A percentile compares a stretch with the other conserved stretches of the same genome.
phyloP scores from a whole-genome alignment of 2,888 invertebrate species.

The Cantharis flavilabris region DNA sequence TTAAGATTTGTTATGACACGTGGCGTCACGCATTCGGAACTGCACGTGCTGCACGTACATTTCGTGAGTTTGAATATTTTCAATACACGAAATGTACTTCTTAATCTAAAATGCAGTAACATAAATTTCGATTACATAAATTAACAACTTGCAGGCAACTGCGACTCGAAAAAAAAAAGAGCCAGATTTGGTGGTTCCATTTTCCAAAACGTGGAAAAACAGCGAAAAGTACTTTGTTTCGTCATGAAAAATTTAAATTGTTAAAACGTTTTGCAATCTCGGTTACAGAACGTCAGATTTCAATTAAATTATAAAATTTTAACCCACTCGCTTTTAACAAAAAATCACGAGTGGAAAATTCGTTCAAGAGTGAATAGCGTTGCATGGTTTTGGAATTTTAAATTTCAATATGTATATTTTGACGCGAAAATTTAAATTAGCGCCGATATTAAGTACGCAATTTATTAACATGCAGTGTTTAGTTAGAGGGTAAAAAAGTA shows the following conservation, averaged over 20 bases:
- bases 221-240: neutral
- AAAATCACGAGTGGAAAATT: slow-evolving; percentile 6
- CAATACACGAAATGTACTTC: slow-evolving; percentile 11
- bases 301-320: slow-evolving; percentile 8
- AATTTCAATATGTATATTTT: neutral
- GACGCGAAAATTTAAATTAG: neutral
- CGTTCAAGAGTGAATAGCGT: slow-evolving; percentile 1
- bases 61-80: slow-evolving; percentile 12
- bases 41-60: slow-evolving; percentile 26
- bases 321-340: slow-evolving; percentile 1
- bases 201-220: neutral
- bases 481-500: slow-evolving; percentile 1
- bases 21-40: slow-evolving; percentile 26
- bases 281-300: neutral
- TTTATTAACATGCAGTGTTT: neutral
- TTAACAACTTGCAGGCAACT: neutral
- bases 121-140: neutral
- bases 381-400: slow-evolving; percentile 5
- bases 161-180: neutral
- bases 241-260: neutral
- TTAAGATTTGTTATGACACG: slow-evolving; percentile 33
- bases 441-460: neutral
- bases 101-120: neutral
- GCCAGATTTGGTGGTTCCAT: neutral
- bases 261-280: neutral